These are phyloP conservation scores for Perizoma affinitatum DNA, from an alignment of 2,888 invertebrate species.

Conservation along the genomic window DNA sequence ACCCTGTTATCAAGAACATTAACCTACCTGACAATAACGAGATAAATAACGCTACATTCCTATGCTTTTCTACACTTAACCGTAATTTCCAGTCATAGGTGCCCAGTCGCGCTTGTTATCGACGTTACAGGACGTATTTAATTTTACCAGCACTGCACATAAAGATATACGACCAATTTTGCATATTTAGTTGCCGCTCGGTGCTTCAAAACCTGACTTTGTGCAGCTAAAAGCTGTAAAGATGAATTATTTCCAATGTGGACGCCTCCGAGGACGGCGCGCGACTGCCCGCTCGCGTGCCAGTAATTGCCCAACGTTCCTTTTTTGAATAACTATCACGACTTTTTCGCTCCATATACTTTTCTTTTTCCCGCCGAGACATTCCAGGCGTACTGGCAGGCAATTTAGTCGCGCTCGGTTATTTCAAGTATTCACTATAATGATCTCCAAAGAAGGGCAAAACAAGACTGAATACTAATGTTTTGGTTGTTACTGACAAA, in stretches of 20 bases:
- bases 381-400: conserved; percentile 70
- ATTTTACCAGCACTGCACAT: conserved; percentile 12
- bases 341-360: conserved; percentile 81
- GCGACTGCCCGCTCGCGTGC: conserved; percentile 82
- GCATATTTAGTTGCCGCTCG: conserved; percentile 26
- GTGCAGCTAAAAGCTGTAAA: conserved; percentile 35
- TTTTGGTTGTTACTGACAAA: conserved; percentile 6
- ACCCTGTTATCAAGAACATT: conserved; percentile 9
- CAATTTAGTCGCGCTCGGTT: conserved; percentile 71
- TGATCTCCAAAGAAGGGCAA: conserved; percentile 21
- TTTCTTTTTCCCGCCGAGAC: conserved; percentile 63
- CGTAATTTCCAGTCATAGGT: conserved; percentile 4
- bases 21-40: too few relatives aligned
- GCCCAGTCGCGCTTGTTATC: conserved; percentile 13
- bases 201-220: conserved; percentile 20
- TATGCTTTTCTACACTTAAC: not conserved
- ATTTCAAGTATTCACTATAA: conserved; percentile 67
- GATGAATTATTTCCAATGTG: conserved; percentile 54
- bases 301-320: conserved; percentile 80
- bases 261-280: conserved; percentile 64
- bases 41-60: not conserved
- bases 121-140: conserved; percentile 5
- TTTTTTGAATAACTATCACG: conserved; percentile 83
- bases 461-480: conserved; percentile 12
- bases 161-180: conserved; percentile 24